A percentile compares a stretch with the other conserved stretches of the same genome.
Conservation (phyloP, 2,888 invertebrate species). For the Cepaea hortensis region DNA sequence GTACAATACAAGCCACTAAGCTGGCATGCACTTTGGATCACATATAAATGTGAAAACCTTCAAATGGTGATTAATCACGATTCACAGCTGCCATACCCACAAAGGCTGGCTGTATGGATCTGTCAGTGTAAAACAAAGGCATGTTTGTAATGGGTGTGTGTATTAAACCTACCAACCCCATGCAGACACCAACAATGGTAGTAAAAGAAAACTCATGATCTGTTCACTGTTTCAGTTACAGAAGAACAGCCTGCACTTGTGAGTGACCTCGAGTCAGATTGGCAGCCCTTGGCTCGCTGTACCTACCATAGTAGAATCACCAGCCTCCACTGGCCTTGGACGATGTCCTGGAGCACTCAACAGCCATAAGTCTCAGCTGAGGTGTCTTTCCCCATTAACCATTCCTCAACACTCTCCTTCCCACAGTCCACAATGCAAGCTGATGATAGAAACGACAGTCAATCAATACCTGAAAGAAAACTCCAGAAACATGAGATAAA, state of each 20-base stretch:
- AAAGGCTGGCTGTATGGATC: too few relatives aligned
- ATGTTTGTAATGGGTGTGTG: too few relatives aligned
- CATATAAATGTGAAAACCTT: too few relatives aligned
- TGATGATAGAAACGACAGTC: conserved; percentile 9
- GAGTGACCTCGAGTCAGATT: not conserved
- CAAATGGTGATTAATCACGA: too few relatives aligned
- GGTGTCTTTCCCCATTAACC: not conserved
- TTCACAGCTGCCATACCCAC: too few relatives aligned
- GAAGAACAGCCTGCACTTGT: not conserved
- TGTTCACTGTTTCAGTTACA: too few relatives aligned
- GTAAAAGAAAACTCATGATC: too few relatives aligned
- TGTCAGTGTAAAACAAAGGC: too few relatives aligned
- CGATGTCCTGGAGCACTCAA: not conserved
- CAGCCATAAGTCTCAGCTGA: not conserved
- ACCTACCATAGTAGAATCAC: not conserved
- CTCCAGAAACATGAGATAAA: not conserved
- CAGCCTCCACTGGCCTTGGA: not conserved
- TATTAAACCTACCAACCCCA: too few relatives aligned
- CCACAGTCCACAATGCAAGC: conserved; percentile 18
- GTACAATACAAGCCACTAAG: too few relatives aligned
- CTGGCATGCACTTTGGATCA: too few relatives aligned
- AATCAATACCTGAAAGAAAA: not conserved
- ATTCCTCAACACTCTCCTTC: conserved; percentile 11
- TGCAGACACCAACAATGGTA: too few relatives aligned
- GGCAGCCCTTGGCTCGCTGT: conserved; percentile 14